Conservation (phyloP, 2,888 invertebrate species). For the Hesperia comma region DNA sequence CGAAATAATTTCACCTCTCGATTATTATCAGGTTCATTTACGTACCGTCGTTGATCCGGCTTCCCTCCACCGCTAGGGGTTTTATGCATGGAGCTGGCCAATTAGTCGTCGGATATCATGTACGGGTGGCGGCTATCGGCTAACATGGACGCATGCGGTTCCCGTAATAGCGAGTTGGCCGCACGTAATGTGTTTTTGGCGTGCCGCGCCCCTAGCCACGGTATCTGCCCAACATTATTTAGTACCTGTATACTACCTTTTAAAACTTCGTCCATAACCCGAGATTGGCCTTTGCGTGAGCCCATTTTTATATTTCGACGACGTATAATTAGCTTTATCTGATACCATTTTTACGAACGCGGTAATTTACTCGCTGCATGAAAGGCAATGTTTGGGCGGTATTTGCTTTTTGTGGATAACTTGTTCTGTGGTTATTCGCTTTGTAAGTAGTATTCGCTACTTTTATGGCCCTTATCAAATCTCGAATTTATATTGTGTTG, state of each 20-base stretch:
- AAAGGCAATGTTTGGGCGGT: slow-evolving; percentile 60
- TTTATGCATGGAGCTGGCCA: slow-evolving; percentile 76
- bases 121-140: slow-evolving; percentile 72
- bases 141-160: slow-evolving; percentile 73
- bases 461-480: slow-evolving; percentile 27
- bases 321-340: slow-evolving; percentile 76
- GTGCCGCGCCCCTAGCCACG: slow-evolving; percentile 73
- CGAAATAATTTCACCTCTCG: slow-evolving; percentile 53
- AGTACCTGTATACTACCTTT: slow-evolving; percentile 69
- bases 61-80: slow-evolving; percentile 66
- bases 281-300: slow-evolving; percentile 75
- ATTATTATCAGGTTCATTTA: slow-evolving; percentile 44
- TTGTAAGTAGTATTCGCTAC: slow-evolving; percentile 36
- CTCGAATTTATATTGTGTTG: slow-evolving; percentile 23
- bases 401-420: slow-evolving; percentile 46
- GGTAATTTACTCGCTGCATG: slow-evolving; percentile 69
- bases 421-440: slow-evolving; percentile 40
- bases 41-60: slow-evolving; percentile 54
- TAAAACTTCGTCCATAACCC: slow-evolving; percentile 69
- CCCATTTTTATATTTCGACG: slow-evolving; percentile 68
- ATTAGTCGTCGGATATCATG: slow-evolving; percentile 77
- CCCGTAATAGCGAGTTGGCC: slow-evolving; percentile 77
- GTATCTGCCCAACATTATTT: slow-evolving; percentile 75
- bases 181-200: slow-evolving; percentile 79
- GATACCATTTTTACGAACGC: slow-evolving; percentile 70